Percentiles rank a stretch among this genome's conserved stretches.
Conservation (phyloP, 2,113 vertebrate genomes). For the Stomatorhinus ivindoensis region DNA sequence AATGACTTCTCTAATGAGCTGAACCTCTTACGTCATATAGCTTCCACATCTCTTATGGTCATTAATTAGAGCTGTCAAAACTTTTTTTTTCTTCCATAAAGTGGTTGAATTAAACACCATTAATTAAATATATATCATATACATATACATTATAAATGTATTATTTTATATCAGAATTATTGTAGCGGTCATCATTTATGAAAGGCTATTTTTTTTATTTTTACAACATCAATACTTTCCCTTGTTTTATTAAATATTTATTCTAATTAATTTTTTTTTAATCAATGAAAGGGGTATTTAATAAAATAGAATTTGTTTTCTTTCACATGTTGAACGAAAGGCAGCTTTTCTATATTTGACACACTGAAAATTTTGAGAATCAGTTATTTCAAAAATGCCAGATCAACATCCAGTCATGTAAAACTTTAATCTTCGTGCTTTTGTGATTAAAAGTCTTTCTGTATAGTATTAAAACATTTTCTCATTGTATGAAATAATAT, state of each 20-base stretch:
- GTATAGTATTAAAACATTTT: background rate
- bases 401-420: conserved; percentile 15
- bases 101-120: conserved; percentile 65
- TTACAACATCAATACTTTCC: conserved; percentile 34
- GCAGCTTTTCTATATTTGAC: background rate
- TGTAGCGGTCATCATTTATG: conserved; percentile 48
- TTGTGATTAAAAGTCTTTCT: background rate
- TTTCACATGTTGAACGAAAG: background rate
- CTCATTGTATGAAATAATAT: background rate
- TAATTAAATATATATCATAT: conserved; percentile 70
- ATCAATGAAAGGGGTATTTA: background rate
- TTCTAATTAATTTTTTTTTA: background rate
- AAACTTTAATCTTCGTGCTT: background rate
- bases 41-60: conserved; percentile 43
- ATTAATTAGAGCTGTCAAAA: conserved; percentile 74
- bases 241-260: background rate
- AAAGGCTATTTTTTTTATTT: conserved; percentile 35
- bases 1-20: conserved; percentile 61
- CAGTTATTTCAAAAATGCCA: background rate
- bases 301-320: background rate
- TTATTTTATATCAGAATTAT: conserved; percentile 55
- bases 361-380: background rate
- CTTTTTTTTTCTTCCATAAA: conserved; percentile 62
- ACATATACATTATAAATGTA: background rate
- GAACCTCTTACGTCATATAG: conserved; percentile 43